Conservation (phyloP, 2,888 invertebrate genomes). For the Scaeva pyrastri region DNA sequence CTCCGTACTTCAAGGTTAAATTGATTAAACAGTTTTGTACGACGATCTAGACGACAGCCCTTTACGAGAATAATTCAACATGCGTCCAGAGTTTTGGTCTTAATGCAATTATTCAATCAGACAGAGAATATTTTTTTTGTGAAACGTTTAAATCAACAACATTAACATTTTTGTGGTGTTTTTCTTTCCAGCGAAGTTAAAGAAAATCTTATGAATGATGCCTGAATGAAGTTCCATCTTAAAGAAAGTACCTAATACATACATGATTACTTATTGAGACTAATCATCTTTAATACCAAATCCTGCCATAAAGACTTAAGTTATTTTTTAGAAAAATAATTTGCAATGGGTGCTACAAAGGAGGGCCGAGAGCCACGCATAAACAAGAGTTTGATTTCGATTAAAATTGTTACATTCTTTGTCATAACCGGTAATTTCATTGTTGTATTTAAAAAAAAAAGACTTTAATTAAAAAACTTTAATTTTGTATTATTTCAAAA, state of each 20-base stretch:
- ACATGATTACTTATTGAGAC: conserved; percentile 48
- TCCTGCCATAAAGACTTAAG: conserved; percentile 71
- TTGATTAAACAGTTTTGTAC: conserved; percentile 42
- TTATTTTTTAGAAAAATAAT: conserved; percentile 18
- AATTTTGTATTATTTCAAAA: conserved; percentile 81
- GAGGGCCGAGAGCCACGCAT: conserved; percentile 83
- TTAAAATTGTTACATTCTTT: conserved; percentile 92
- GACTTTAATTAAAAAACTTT: neutral
- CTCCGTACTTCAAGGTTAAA: conserved; percentile 53
- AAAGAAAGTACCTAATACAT: conserved; percentile 28
- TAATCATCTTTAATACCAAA: conserved; percentile 41
- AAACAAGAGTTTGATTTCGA: conserved; percentile 89
- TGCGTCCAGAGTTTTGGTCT: conserved; percentile 1
- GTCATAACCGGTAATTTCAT: conserved; percentile 89
- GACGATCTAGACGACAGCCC: conserved; percentile 52
- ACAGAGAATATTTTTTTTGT: neutral
- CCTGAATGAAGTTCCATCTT: conserved; percentile 28
- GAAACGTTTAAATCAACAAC: neutral
- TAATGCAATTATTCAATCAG: conserved; percentile 54
- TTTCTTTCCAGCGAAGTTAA: conserved; percentile 39
- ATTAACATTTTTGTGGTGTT: neutral
- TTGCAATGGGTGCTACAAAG: conserved; percentile 80
- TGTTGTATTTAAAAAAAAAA: neutral
- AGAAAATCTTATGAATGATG: conserved; percentile 47
- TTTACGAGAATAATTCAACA: neutral